Conservation (phyloP, 2,888 invertebrate genomes). For the Eilema depressum region DNA sequence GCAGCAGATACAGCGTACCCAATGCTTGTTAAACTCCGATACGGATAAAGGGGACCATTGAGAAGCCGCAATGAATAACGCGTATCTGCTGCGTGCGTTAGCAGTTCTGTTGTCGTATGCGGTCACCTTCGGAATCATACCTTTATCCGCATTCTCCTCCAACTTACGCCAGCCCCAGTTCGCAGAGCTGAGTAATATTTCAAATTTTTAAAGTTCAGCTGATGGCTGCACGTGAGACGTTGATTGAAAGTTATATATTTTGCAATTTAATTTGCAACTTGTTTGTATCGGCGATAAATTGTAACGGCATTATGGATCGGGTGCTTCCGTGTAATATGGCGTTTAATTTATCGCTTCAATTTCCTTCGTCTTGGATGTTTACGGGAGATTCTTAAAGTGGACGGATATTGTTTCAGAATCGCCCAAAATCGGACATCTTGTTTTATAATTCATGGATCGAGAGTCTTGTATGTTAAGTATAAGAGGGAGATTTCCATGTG, state of each 20-base stretch:
- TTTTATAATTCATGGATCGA: no score
- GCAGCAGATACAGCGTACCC: no score
- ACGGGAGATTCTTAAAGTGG: not conserved
- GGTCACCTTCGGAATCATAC: no score
- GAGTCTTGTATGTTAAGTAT: not conserved
- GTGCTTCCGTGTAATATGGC: conserved; percentile 1
- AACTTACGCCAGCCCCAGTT: conserved; percentile 31
- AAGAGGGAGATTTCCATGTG: not conserved
- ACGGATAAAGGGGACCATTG: no score
- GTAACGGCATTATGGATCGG: conserved; percentile 20
- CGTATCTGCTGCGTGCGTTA: no score
- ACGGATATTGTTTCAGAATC: not conserved
- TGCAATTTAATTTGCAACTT: conserved; percentile 65
- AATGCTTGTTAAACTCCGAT: no score
- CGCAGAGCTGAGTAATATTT: conserved; percentile 70
- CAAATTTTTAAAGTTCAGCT: conserved; percentile 74
- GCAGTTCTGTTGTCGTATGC: no score
- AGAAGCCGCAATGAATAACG: no score
- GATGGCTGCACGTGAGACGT: conserved; percentile 63
- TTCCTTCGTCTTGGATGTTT: not conserved
- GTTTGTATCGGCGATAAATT: conserved; percentile 57
- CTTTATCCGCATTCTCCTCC: conserved; percentile 34
- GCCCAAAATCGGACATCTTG: not conserved
- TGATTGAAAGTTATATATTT: conserved; percentile 75
- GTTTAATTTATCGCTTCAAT: conserved; percentile 10